phyloP scores from a whole-genome alignment of 2,113 vertebrate genomes.

The Psilopogon haemacephalus region DNA sequence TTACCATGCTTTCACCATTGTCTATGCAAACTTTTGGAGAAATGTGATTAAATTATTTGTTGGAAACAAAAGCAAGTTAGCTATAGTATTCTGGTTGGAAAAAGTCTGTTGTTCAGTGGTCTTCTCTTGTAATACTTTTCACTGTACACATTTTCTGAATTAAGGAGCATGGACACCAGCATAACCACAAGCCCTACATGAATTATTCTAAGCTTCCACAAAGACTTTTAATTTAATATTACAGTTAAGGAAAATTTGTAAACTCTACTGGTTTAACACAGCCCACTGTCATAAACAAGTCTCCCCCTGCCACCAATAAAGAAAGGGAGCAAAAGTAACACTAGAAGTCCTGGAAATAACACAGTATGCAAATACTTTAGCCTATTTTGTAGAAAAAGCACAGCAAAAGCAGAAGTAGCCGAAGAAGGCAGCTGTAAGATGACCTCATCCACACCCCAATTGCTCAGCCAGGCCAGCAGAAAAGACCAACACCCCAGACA shows the following conservation, averaged over 20 bases:
- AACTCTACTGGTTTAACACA: not conserved
- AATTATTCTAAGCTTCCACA: not conserved
- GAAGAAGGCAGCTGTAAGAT: too few relatives aligned
- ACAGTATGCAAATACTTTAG: too few relatives aligned
- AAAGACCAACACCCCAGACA: too few relatives aligned
- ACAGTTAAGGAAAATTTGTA: slow-evolving; percentile 43
- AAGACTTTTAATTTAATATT: not conserved
- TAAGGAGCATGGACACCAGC: slow-evolving; percentile 41
- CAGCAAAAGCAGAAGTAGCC: too few relatives aligned
- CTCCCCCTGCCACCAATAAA: too few relatives aligned
- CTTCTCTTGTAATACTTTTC: slow-evolving; percentile 26
- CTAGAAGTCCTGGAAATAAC: too few relatives aligned
- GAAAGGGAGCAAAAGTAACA: too few relatives aligned
- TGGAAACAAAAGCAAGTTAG: not conserved
- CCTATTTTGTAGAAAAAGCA: too few relatives aligned
- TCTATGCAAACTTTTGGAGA: not conserved
- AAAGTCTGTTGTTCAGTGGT: slow-evolving; percentile 34
- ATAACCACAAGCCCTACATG: slow-evolving; percentile 47
- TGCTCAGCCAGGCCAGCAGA: too few relatives aligned
- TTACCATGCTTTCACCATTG: not conserved
- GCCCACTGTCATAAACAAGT: too few relatives aligned
- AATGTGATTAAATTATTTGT: not conserved
- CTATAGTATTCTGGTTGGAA: slow-evolving; percentile 10
- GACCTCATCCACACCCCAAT: too few relatives aligned
- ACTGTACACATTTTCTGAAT: slow-evolving; percentile 56